Evolutionary conservation across 2,888 invertebrate species (phyloP).

Genomic region (Cephus pulcher): DNA sequence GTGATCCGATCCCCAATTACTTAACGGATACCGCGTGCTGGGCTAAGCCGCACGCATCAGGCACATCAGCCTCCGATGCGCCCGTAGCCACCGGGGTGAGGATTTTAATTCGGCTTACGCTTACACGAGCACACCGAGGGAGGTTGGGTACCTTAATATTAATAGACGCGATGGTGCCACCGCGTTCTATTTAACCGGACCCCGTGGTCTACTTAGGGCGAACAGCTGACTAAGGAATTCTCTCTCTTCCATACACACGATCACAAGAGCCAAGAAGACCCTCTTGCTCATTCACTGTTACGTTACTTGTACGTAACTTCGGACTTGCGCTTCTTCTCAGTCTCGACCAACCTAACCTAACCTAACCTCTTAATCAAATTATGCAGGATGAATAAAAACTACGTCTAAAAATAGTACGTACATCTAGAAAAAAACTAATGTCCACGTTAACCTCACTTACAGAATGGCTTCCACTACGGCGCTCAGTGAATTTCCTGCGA

Average conservation of each 20-base stretch:
- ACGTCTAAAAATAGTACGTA: background rate
- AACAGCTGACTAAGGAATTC: slow-evolving; percentile 6
- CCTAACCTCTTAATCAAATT: background rate
- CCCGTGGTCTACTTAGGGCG: slow-evolving; percentile 1
- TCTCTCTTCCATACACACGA: background rate
- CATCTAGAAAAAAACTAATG: background rate
- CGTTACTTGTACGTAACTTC: background rate
- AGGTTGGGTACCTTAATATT: background rate
- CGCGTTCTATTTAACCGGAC: slow-evolving; percentile 3
- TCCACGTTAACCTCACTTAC: background rate
- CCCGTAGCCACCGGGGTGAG: background rate
- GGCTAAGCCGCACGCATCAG: background rate
- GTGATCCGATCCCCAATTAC: background rate
- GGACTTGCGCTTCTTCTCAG: background rate
- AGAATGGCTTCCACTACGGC: background rate
- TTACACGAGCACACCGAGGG: background rate
- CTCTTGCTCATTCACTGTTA: background rate
- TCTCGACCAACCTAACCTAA: background rate
- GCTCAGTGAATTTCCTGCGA: background rate
- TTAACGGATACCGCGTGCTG: background rate
- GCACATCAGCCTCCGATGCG: too few relatives aligned
- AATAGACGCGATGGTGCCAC: background rate
- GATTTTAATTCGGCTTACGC: background rate
- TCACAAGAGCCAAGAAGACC: background rate
- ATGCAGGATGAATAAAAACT: background rate